A percentile compares a stretch with the other conserved stretches of the same genome.
Evolutionary conservation across 2,113 vertebrate species (phyloP).

Genomic region (Alligator mississippiensis): DNA sequence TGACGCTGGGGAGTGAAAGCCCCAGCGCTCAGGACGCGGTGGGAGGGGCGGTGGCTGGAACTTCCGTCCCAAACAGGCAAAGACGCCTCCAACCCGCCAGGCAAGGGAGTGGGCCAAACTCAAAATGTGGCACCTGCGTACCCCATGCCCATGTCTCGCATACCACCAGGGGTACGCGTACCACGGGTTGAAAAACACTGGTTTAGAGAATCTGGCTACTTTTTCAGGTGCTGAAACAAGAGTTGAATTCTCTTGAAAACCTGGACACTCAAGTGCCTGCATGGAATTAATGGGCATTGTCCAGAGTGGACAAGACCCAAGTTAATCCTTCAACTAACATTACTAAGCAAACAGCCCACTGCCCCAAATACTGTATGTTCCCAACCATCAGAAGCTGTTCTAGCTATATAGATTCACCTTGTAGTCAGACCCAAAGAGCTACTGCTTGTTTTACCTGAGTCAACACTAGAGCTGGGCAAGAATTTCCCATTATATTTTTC

Average conservation of each 20-base stretch:
- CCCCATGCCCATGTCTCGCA: no score
- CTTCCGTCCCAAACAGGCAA: no score
- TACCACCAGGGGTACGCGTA: no score
- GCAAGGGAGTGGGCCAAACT: no score
- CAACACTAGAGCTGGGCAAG: neutral
- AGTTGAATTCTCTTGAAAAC: neutral
- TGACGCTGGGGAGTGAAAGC: neutral
- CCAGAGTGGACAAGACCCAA: neutral
- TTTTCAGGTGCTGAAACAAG: neutral
- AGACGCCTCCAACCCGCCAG: no score
- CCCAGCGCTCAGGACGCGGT: neutral
- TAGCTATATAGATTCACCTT: neutral
- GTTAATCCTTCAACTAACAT: neutral
- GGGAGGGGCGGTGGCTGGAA: no score
- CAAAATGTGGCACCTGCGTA: no score
- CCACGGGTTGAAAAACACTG: no score
- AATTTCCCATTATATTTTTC: neutral
- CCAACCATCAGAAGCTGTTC: neutral
- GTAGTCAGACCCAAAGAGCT: neutral
- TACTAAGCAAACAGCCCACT: neutral
- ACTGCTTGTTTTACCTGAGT: neutral
- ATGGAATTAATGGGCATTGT: neutral
- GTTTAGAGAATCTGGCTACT: neutral
- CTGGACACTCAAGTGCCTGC: neutral
- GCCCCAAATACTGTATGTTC: neutral